Percentiles rank a stretch among this genome's conserved stretches.
Conservation (phyloP, 2,888 invertebrate genomes). For the Diogma glabrata region DNA sequence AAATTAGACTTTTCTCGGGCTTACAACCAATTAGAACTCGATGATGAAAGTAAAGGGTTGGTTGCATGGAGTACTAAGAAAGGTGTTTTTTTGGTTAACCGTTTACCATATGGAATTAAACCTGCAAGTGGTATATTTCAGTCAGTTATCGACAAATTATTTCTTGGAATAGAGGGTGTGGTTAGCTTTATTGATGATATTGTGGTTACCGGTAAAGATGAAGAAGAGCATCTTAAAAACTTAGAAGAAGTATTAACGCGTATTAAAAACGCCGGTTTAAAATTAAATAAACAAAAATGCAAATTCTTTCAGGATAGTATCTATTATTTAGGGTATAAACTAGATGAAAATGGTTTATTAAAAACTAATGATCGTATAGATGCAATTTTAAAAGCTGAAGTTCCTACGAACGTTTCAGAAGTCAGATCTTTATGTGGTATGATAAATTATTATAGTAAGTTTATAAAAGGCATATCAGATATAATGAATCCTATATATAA, state of each 20-base stretch:
- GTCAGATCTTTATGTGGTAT: slow-evolving; percentile 26
- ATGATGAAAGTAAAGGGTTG: slow-evolving; percentile 22
- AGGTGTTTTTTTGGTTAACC: too few relatives aligned
- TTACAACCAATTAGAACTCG: slow-evolving; percentile 27
- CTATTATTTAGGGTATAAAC: slow-evolving; percentile 25
- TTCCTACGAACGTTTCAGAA: slow-evolving; percentile 19
- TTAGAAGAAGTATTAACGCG: slow-evolving; percentile 21
- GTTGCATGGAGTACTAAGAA: too few relatives aligned
- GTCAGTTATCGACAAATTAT: slow-evolving; percentile 24
- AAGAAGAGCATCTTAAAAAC: slow-evolving; percentile 20
- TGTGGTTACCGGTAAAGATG: slow-evolving; percentile 22
- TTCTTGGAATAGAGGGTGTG: slow-evolving; percentile 19
- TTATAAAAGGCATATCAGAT: too few relatives aligned
- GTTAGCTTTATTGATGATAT: slow-evolving; percentile 24
- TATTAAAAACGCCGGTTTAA: slow-evolving; percentile 17
- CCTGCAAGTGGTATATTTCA: slow-evolving; percentile 31
- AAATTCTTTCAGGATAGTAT: slow-evolving; percentile 21
- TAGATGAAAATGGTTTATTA: slow-evolving; percentile 23
- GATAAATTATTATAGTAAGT: slow-evolving; percentile 29
- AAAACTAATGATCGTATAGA: too few relatives aligned
- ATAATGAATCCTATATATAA: slow-evolving; percentile 25
- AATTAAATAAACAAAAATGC: slow-evolving; percentile 25
- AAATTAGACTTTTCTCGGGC: slow-evolving; percentile 26
- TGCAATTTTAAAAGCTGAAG: slow-evolving; percentile 21
- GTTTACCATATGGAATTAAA: slow-evolving; percentile 29